Evolutionary conservation across 2,113 vertebrate species (phyloP).

Genomic region (Oryzias curvinotus): DNA sequence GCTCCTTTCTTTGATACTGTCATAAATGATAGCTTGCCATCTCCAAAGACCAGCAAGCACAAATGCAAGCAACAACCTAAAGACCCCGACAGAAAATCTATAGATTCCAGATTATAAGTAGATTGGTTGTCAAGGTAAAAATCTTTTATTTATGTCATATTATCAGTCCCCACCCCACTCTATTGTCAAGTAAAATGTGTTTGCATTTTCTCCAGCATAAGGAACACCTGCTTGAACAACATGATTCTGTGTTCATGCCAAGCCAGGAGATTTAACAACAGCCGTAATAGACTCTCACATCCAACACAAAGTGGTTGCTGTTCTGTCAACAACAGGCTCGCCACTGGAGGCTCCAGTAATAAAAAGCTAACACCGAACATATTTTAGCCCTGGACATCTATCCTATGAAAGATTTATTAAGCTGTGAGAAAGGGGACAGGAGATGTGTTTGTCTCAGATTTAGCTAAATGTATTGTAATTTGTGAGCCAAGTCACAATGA

Average conservation of each 20-base stretch:
- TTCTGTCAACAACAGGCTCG: constrained; percentile 45
- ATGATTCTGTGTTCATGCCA: constrained; percentile 22
- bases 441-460: constrained; percentile 45
- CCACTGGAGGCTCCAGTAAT: constrained; percentile 27
- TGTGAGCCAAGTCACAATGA: too few species aligned
- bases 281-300: constrained; percentile 27
- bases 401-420: constrained; percentile 61
- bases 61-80: constrained; percentile 26
- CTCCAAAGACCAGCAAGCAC: constrained; percentile 22
- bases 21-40: constrained; percentile 37
- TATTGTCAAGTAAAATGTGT: constrained; percentile 15
- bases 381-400: constrained; percentile 48
- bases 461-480: constrained; percentile 29
- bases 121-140: constrained; percentile 27
- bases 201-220: constrained; percentile 12
- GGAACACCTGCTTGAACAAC: constrained; percentile 24
- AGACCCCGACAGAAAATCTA: constrained; percentile 49
- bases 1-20: constrained; percentile 16
- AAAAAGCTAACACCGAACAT: constrained; percentile 50
- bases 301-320: constrained; percentile 35
- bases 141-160: constrained; percentile 30
- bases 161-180: background rate
- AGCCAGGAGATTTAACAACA: constrained; percentile 48
- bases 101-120: constrained; percentile 38
- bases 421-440: constrained; percentile 5